Conservation (phyloP, 2,113 vertebrate species). For the Bos indicus region DNA sequence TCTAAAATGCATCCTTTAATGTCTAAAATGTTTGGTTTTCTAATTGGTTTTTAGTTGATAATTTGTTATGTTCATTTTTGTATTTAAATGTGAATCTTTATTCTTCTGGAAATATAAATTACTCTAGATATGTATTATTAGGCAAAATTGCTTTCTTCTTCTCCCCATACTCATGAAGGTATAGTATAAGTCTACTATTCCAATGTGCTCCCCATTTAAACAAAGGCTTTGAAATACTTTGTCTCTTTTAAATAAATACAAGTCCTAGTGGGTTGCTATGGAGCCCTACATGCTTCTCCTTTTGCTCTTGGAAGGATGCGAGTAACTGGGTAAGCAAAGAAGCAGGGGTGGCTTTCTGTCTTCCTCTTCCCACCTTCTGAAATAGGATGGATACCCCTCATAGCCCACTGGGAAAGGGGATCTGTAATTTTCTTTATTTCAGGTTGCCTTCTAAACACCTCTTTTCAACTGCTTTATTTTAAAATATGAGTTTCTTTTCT, state of each 20-base stretch:
- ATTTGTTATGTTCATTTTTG: background rate
- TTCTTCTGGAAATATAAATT: background rate
- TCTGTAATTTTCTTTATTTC: background rate
- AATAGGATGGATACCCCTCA: background rate
- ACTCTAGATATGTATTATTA: background rate
- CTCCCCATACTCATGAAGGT: background rate
- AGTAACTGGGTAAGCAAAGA: background rate
- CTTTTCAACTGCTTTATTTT: background rate
- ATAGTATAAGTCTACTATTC: background rate
- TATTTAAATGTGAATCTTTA: background rate
- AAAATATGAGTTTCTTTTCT: background rate
- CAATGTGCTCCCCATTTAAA: background rate
- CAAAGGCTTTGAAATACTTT: background rate
- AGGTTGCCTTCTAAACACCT: background rate
- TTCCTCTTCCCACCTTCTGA: background rate
- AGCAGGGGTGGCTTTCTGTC: background rate
- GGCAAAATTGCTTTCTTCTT: background rate
- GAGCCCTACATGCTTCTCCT: background rate
- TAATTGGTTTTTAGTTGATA: background rate
- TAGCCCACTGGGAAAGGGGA: background rate
- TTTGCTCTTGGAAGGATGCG: background rate
- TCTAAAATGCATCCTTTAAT: background rate
- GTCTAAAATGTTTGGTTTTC: background rate
- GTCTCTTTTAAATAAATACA: background rate
- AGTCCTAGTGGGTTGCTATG: background rate